Evolutionary conservation across 1,140 invertebrate species (phyloP).

Genomic region (Caenorhabditis briggsae): DNA sequence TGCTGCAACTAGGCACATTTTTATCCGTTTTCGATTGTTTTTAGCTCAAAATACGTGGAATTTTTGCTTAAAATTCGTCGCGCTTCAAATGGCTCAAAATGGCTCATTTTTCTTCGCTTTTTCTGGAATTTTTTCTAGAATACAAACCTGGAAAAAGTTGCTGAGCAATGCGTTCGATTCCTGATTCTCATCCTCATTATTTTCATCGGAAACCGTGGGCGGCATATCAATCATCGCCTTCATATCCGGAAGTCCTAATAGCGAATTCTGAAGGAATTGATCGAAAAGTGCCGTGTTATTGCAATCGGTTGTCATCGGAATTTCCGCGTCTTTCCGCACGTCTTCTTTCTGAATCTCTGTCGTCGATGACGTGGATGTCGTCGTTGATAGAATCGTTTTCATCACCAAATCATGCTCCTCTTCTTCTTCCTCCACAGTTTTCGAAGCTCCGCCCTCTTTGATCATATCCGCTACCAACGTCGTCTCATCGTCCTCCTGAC

Average conservation of each 20-base stretch:
- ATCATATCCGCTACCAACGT: not conserved
- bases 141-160: slow-evolving; percentile 12
- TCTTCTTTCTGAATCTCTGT: not conserved
- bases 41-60: not conserved
- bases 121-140: not conserved
- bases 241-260: not conserved
- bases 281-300: not conserved
- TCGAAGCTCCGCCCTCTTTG: not conserved
- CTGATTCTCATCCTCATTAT: slow-evolving; percentile 24
- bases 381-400: slow-evolving; percentile 21
- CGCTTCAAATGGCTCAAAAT: not conserved
- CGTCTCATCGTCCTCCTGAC: not conserved
- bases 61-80: not conserved
- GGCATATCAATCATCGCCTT: not conserved
- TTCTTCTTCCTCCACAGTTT: not conserved
- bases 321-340: not conserved
- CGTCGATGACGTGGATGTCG: slow-evolving; percentile 29
- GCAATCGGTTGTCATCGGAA: not conserved
- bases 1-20: too few species aligned
- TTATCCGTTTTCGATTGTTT: too few species aligned
- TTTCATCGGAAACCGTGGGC: not conserved
- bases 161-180: not conserved
- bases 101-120: not conserved
- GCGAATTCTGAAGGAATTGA: not conserved
- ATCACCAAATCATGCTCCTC: slow-evolving; percentile 38